Conservation (phyloP, 2,888 invertebrate genomes). For the Asteroscopus sphinx region DNA sequence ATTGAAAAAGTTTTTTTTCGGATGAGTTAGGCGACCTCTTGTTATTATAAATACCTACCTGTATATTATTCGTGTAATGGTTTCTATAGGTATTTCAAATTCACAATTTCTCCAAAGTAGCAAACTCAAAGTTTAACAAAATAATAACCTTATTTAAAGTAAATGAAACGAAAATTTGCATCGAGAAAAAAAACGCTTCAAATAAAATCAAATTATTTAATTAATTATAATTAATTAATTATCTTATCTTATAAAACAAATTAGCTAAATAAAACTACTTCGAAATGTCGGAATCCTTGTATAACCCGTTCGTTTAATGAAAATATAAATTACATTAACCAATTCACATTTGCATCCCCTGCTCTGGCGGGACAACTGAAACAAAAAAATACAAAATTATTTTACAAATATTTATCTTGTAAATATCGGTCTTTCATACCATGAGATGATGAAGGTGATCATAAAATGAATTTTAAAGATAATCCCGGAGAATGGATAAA, state of each 20-base stretch:
- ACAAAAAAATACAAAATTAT: slow-evolving; percentile 21
- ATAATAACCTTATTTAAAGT: no score
- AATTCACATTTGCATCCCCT: slow-evolving; percentile 31
- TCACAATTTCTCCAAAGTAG: no score
- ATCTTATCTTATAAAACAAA: neutral
- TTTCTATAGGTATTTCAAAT: no score
- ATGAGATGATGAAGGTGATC: neutral
- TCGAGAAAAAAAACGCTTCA: no score
- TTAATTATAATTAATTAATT: neutral
- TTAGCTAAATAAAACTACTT: neutral
- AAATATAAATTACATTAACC: neutral
- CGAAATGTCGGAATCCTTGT: neutral
- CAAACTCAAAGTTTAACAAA: no score
- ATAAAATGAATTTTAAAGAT: neutral
- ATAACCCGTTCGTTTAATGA: neutral
- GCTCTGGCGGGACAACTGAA: slow-evolving; percentile 42
- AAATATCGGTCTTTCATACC: neutral
- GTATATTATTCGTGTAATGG: no score
- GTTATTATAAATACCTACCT: no score
- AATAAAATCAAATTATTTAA: neutral
- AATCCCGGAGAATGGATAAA: no score
- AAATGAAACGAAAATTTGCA: no score
- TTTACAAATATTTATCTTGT: neutral
- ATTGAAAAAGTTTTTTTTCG: no score
- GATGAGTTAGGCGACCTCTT: no score